Conservation (phyloP, 2,888 invertebrate species). For the Rhagium mordax region DNA sequence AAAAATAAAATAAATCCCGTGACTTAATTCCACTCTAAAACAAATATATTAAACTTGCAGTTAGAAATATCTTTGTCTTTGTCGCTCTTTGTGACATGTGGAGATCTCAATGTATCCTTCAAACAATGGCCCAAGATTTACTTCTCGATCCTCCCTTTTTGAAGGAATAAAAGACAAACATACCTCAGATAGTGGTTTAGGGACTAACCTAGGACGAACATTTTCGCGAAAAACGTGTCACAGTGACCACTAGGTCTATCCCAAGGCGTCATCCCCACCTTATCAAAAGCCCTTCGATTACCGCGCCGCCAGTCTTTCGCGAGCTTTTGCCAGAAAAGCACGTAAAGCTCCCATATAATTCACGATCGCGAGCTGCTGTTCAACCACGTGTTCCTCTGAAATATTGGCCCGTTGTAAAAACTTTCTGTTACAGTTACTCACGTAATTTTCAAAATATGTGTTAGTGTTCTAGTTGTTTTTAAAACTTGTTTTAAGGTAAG, state of each 20-base stretch:
- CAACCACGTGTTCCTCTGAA: conserved; percentile 50
- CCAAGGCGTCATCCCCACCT: conserved; percentile 65
- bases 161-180: conserved; percentile 18
- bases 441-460: conserved; percentile 27
- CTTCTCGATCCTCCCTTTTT: conserved; percentile 8
- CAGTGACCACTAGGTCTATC: conserved; percentile 62
- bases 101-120: not conserved
- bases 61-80: not conserved
- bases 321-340: conserved; percentile 62
- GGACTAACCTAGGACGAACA: conserved; percentile 35
- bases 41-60: conserved; percentile 1
- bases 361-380: conserved; percentile 43
- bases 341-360: conserved; percentile 49
- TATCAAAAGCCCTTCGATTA: conserved; percentile 60
- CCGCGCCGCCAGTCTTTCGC: conserved; percentile 65
- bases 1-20: not conserved
- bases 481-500: conserved; percentile 22
- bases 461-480: conserved; percentile 18
- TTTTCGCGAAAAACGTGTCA: conserved; percentile 60
- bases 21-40: not conserved
- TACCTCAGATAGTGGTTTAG: conserved; percentile 28
- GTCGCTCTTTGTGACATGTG: not conserved
- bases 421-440: conserved; percentile 1
- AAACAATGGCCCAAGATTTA: conserved; percentile 9
- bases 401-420: conserved; percentile 16